These are phyloP conservation scores for Galago senegalensis DNA, from an alignment of 2,797 vertebrate species.

Conservation along the genomic window DNA sequence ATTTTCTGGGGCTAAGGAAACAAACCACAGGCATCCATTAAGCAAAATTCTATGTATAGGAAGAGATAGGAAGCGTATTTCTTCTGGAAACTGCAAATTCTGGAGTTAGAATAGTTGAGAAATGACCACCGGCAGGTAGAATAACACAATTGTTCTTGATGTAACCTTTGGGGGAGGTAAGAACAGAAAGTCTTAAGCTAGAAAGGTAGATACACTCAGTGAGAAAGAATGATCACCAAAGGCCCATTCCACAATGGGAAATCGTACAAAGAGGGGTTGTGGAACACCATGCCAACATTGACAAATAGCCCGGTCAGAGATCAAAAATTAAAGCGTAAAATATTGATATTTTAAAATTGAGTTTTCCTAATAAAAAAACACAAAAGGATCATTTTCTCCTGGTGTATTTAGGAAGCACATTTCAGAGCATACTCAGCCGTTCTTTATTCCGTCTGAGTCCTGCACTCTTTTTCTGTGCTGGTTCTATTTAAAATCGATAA, in stretches of 20 bases:
- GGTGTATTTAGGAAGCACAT: constrained; percentile 71
- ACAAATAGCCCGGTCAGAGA: constrained; percentile 81
- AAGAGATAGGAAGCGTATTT: constrained; percentile 77
- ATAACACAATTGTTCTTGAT: constrained; percentile 82
- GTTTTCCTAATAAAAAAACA: constrained; percentile 68
- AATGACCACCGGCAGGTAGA: constrained; percentile 84
- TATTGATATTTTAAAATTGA: constrained; percentile 79
- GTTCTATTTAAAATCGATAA: constrained; percentile 62
- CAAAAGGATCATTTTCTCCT: constrained; percentile 40
- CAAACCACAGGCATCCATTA: constrained; percentile 84
- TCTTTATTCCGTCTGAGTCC: constrained; percentile 71
- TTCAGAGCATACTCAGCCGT: constrained; percentile 67
- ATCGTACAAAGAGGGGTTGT: neutral
- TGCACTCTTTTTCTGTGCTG: neutral
- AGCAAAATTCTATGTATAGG: constrained; percentile 82
- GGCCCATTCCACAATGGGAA: constrained; percentile 67
- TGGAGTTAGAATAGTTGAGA: constrained; percentile 85
- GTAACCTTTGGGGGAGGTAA: constrained; percentile 73
- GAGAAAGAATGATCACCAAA: constrained; percentile 74
- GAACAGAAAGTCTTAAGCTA: constrained; percentile 63
- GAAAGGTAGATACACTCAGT: constrained; percentile 73
- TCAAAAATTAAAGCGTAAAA: constrained; percentile 85
- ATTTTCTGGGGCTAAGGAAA: constrained; percentile 84
- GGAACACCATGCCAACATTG: constrained; percentile 57
- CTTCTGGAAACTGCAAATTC: constrained; percentile 85